These are phyloP conservation scores for Lasaia peninsularis DNA, from an alignment of 1,140 invertebrate genomes.

Conservation along the genomic window DNA sequence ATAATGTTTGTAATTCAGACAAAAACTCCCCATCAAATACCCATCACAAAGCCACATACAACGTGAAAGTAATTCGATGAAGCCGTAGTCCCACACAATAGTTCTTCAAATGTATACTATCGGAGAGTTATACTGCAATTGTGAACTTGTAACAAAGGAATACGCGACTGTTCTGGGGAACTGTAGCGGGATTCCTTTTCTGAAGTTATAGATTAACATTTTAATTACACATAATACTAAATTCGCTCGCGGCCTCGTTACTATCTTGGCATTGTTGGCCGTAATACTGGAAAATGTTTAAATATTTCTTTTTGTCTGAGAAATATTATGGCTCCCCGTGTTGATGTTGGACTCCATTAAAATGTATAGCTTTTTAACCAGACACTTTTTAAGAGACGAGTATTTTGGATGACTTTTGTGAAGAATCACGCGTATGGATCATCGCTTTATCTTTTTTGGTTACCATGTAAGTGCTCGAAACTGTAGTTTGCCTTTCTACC, in stretches of 20 bases:
- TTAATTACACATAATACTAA: background rate
- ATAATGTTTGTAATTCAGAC: too few species aligned
- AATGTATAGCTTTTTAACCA: too few species aligned
- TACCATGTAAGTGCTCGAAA: too few species aligned
- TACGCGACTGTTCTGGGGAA: background rate
- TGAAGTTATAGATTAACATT: slow-evolving; percentile 8
- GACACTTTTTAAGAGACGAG: too few species aligned
- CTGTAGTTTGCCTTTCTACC: too few species aligned
- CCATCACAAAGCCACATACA: background rate
- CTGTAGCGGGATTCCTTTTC: slow-evolving; percentile 5
- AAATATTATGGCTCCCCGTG: too few species aligned
- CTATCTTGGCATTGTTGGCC: background rate
- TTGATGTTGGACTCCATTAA: too few species aligned
- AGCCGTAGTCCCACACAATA: slow-evolving; percentile 4
- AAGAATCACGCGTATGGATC: too few species aligned
- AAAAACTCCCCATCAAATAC: background rate
- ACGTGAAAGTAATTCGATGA: slow-evolving; percentile 7
- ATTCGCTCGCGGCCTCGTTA: background rate
- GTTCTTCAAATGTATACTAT: slow-evolving; percentile 10
- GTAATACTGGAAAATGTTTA: background rate
- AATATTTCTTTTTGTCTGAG: background rate
- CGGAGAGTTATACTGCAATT: background rate
- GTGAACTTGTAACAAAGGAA: slow-evolving; percentile 9
- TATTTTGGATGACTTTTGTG: too few species aligned
- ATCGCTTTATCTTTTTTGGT: too few species aligned